Evolutionary conservation across 2,113 vertebrate genomes (phyloP).

Genomic region (Anolis carolinensis): DNA sequence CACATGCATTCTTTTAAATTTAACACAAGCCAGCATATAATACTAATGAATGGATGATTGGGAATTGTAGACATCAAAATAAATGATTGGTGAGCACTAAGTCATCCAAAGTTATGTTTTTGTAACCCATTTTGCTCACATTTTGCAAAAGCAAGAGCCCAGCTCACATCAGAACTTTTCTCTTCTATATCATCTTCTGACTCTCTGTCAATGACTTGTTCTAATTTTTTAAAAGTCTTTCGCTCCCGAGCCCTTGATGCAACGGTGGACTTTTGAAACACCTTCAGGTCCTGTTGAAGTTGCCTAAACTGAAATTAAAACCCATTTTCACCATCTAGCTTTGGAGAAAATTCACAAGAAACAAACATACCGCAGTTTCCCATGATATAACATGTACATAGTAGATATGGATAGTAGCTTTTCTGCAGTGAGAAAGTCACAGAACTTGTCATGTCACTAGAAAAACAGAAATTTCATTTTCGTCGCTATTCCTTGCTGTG

Average conservation of each 20-base stretch:
- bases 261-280: conserved; percentile 51
- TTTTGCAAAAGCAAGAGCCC: conserved; percentile 32
- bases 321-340: not conserved
- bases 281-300: conserved; percentile 36
- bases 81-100: not conserved
- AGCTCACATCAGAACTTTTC: not conserved
- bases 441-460: too few relatives aligned
- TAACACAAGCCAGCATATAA: not conserved
- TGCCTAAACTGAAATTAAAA: conserved; percentile 47
- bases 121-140: not conserved
- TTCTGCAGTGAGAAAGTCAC: too few relatives aligned
- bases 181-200: not conserved
- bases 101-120: not conserved
- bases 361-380: too few relatives aligned
- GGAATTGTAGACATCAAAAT: not conserved
- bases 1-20: not conserved
- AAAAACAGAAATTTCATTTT: too few relatives aligned
- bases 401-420: too few relatives aligned
- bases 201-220: conserved; percentile 20
- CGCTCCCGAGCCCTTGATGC: conserved; percentile 57
- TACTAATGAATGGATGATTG: not conserved
- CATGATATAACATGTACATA: too few relatives aligned
- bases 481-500: too few relatives aligned
- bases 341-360: conserved; percentile 3
- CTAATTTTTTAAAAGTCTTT: not conserved